Percentiles rank a stretch among this genome's conserved stretches.
These are phyloP conservation scores for Lethenteron reissneri DNA, from an alignment of 2,113 vertebrate genomes.

Conservation along the genomic window DNA sequence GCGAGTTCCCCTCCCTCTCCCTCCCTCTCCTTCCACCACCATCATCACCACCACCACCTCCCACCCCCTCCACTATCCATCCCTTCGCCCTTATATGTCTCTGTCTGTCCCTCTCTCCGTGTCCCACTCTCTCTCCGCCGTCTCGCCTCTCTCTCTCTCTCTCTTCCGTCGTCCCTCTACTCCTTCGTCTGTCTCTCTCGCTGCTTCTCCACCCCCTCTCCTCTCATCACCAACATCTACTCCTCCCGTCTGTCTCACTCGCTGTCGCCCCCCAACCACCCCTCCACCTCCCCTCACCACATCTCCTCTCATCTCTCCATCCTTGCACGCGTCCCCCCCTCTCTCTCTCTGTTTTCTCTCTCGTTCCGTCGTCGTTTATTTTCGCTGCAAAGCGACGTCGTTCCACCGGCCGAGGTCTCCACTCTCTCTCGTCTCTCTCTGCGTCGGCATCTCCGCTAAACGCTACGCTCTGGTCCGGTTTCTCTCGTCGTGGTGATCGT, in stretches of 20 bases:
- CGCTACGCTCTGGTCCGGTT: too few relatives aligned
- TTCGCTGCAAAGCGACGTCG: too few relatives aligned
- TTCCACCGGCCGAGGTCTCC: background rate
- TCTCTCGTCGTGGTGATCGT: too few relatives aligned
- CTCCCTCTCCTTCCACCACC: background rate
- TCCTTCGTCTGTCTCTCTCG: background rate
- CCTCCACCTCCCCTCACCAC: background rate
- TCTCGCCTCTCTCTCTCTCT: background rate
- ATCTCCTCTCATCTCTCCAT: background rate
- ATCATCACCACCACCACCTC: background rate
- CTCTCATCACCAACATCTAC: background rate
- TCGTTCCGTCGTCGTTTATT: background rate
- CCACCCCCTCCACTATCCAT: background rate
- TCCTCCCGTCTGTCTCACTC: background rate
- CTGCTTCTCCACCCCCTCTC: background rate
- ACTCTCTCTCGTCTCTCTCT: background rate
- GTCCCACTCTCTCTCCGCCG: background rate
- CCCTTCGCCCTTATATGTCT: background rate
- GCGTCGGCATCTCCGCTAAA: background rate
- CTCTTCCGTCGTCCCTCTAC: background rate
- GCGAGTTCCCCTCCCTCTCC: too few relatives aligned
- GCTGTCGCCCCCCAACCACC: background rate
- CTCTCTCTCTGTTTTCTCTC: background rate
- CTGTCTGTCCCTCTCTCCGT: background rate
- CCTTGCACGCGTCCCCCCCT: background rate